Evolutionary conservation across 1,140 invertebrate species (phyloP).

Genomic region (Scaptomyza graminum): DNA sequence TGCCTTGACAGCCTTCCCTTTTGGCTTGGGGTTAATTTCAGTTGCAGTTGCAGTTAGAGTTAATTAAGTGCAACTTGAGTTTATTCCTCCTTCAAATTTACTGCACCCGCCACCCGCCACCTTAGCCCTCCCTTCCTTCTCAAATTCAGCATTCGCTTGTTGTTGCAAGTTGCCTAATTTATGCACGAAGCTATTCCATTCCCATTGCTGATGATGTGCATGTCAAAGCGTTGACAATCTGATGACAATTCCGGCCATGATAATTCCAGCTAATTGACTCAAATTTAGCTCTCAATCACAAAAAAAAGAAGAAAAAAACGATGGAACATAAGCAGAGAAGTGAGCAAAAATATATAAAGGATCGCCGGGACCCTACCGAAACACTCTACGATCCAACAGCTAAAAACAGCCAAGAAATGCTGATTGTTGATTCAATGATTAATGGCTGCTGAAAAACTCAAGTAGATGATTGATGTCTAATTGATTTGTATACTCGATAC

Average conservation of each 20-base stretch:
- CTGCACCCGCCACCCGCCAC: constrained; percentile 8
- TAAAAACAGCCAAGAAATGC: no score
- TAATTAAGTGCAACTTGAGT: constrained; percentile 78
- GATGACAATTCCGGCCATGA: constrained; percentile 41
- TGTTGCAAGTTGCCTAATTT: constrained; percentile 66
- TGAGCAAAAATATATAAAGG: background rate
- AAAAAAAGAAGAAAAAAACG: background rate
- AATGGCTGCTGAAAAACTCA: no score
- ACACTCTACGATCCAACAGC: no score
- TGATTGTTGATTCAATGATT: no score
- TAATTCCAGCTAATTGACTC: constrained; percentile 36
- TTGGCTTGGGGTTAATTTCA: constrained; percentile 52
- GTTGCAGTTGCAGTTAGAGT: constrained; percentile 76
- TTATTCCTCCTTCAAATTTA: constrained; percentile 9
- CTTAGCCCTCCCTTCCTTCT: no score
- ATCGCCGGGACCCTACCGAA: no score
- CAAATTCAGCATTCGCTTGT: background rate
- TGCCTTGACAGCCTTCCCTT: background rate
- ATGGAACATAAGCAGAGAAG: no score
- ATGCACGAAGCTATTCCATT: constrained; percentile 42
- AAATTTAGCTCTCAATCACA: constrained; percentile 17
- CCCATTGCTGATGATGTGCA: constrained; percentile 42
- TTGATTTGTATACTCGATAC: no score
- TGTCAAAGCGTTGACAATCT: constrained; percentile 70
- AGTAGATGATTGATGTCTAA: no score